Evolutionary conservation across 2,113 vertebrate genomes (phyloP), one percentile per base, ranked within the genome.

Genomic region (Vanacampus margaritifer): DNA sequence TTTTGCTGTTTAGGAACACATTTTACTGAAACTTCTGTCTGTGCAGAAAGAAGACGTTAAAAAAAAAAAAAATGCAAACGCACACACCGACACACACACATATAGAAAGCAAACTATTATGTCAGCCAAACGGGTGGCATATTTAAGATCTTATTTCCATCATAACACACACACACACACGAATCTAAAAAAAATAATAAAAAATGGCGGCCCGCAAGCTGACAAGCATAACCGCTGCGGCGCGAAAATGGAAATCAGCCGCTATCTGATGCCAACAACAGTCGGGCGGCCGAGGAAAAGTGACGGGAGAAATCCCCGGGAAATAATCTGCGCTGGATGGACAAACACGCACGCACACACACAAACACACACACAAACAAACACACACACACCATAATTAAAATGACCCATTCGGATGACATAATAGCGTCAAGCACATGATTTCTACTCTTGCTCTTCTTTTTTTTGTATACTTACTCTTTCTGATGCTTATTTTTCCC

Each of bases 261-360:
- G 84, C 84, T 91, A 91, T 91, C 89, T 89, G 90, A 89, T 90
- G 86, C 84, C 84, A 89, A 89, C 89, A 88, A 90, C 89, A 91
- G 87, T 77, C 87, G 79, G 82, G 86, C 83, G 73, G 83, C 68
- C 66, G 46, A 68, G 75, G 75, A 67, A 81, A 79, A 81, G 85
- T 86, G 85, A 90, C 81, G 87, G 80, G 86, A 84, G 76, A 87
- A 91, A 87, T 86, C 86, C 82, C 73, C 58, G 74, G 79, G 76
- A 89, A 86, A 88, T 86, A 90, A 88, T 89, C 87, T 67, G 72
- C 75, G 79, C 81, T 67, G 73, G 85, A 85, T 87, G 83, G 87
- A 88, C 75, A 79, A 23, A 24, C 37, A 14, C 37, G 9, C 59
- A 13, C n/a, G 16, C 59, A 24, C 59, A 8, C 8, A 1, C 57